A percentile compares a stretch with the other conserved stretches of the same genome.
Evolutionary conservation across 2,113 vertebrate genomes (phyloP).

Genomic region (Carassius auratus): DNA sequence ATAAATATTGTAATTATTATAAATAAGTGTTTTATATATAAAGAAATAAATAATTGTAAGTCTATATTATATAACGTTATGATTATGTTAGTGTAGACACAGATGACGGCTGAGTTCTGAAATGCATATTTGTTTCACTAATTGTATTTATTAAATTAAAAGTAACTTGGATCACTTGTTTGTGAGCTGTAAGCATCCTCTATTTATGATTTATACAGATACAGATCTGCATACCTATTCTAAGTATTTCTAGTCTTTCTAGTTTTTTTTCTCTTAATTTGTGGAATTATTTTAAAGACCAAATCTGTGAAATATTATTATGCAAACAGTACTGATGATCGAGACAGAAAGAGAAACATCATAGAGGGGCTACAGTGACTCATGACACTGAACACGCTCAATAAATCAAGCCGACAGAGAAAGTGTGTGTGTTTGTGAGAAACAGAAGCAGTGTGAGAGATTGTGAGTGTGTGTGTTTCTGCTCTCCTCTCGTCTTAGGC

Average conservation of each 20-base stretch:
- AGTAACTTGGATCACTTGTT: not conserved
- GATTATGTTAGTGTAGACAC: not conserved
- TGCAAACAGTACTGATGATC: not conserved
- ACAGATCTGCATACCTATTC: not conserved
- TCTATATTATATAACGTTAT: too few relatives aligned
- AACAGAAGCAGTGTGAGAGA: not conserved
- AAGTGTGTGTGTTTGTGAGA: not conserved
- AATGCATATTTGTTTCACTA: not conserved
- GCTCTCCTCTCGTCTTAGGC: constrained; percentile 36
- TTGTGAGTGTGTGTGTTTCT: constrained; percentile 6
- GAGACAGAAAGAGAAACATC: not conserved
- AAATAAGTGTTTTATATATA: too few relatives aligned
- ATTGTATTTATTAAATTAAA: not conserved
- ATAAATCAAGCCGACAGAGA: constrained; percentile 13
- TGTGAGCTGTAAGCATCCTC: not conserved
- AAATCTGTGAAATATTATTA: not conserved
- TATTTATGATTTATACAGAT: not conserved
- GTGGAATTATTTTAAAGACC: not conserved
- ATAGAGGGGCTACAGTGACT: not conserved
- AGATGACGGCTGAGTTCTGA: not conserved
- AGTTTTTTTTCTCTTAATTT: not conserved
- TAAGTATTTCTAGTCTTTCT: not conserved
- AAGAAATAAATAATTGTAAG: too few relatives aligned
- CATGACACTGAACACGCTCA: not conserved
- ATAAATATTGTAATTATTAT: too few relatives aligned